A percentile compares a stretch with the other conserved stretches of the same genome.
phyloP scores from a whole-genome alignment of 1,140 invertebrate species.

The Laupala kohalensis region DNA sequence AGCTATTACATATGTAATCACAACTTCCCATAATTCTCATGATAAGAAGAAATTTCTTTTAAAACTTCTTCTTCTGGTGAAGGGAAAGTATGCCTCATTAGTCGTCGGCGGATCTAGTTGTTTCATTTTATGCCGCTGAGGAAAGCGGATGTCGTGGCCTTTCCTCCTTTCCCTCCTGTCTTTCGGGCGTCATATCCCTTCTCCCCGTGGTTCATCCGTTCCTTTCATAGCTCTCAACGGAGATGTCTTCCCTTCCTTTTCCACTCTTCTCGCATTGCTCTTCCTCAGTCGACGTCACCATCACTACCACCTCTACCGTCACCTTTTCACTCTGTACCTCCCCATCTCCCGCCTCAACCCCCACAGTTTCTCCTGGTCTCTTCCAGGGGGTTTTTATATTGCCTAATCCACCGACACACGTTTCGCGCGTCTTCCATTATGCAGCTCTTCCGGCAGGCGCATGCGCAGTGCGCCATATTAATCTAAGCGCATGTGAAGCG shows the following conservation, averaged over 20 bases:
- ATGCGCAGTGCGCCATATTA: neutral
- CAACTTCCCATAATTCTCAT: neutral
- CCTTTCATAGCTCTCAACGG: too few relatives aligned
- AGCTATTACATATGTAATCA: neutral
- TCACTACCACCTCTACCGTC: neutral
- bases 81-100: neutral
- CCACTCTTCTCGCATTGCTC: too few relatives aligned
- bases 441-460: neutral
- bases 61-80: neutral
- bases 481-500: neutral
- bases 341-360: neutral
- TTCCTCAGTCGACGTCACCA: neutral
- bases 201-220: too few relatives aligned
- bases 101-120: neutral
- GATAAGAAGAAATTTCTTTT: neutral
- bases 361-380: neutral
- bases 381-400: neutral
- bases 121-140: neutral
- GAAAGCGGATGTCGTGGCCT: neutral
- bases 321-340: neutral
- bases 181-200: too few relatives aligned
- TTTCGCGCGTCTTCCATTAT: neutral
- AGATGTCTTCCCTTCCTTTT: too few relatives aligned
- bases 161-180: neutral
- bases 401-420: neutral